Evolutionary conservation across 2,797 vertebrate species (phyloP).

Genomic region (Rhinatrema bivittatum): DNA sequence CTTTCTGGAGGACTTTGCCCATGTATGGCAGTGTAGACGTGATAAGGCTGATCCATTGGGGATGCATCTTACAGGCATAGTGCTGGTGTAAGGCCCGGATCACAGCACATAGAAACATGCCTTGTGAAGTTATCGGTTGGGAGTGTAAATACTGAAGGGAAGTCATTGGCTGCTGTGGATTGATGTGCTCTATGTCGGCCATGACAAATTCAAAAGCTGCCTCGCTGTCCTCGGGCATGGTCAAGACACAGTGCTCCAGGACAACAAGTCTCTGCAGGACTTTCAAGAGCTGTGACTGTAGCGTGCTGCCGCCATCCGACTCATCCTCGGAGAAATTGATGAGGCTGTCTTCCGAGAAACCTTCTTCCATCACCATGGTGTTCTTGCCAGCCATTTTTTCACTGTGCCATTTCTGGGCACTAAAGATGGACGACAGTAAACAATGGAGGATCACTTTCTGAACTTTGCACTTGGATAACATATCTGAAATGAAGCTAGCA

Average conservation of each 20-base stretch:
- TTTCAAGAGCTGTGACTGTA: conserved; percentile 89
- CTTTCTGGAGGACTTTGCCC: conserved; percentile 85
- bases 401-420: conserved; percentile 93
- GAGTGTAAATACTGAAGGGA: conserved; percentile 93
- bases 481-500: conserved; percentile 92
- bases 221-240: conserved; percentile 79
- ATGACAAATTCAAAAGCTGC: conserved; percentile 79
- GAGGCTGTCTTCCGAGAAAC: conserved; percentile 90
- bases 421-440: conserved; percentile 90
- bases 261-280: conserved; percentile 89
- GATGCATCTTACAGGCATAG: conserved; percentile 95
- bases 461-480: conserved; percentile 95
- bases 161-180: conserved; percentile 91
- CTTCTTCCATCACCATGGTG: conserved; percentile 78
- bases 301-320: conserved; percentile 83
- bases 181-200: conserved; percentile 85
- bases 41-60: conserved; percentile 94
- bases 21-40: conserved; percentile 94
- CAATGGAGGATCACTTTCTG: conserved; percentile 96
- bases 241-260: conserved; percentile 85
- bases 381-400: conserved; percentile 75
- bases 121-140: conserved; percentile 94
- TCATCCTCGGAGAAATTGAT: conserved; percentile 96
- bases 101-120: conserved; percentile 96
- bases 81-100: conserved; percentile 93